These are phyloP conservation scores for Camarhynchus parvulus DNA, from an alignment of 2,113 vertebrate species.

Conservation along the genomic window DNA sequence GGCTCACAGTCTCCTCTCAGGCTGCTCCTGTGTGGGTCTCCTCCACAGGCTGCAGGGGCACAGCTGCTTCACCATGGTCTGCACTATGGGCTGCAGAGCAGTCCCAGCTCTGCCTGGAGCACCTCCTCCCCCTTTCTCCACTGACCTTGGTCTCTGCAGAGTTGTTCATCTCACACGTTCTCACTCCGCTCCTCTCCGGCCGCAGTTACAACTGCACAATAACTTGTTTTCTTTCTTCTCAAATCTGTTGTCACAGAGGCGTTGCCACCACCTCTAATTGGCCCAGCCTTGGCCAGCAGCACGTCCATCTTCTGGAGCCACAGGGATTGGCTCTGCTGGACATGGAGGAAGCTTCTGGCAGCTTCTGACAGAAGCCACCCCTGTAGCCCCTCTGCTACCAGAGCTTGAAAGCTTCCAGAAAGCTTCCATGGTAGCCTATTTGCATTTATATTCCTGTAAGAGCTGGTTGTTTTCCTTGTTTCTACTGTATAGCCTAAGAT, in stretches of 20 bases:
- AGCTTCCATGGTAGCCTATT: not conserved
- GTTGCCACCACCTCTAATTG: not conserved
- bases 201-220: not conserved
- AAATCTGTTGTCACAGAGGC: not conserved
- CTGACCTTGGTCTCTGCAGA: not conserved
- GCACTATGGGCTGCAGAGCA: not conserved
- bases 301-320: not conserved
- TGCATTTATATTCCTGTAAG: not conserved
- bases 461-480: not conserved
- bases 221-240: not conserved
- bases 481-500: not conserved
- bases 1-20: not conserved
- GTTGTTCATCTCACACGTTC: not conserved
- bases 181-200: not conserved
- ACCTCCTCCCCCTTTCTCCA: not conserved
- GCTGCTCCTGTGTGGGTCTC: fast-evolving
- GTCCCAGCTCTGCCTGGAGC: not conserved
- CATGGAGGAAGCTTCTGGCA: not conserved
- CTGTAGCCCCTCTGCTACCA: not conserved
- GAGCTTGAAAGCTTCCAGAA: not conserved
- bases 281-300: not conserved
- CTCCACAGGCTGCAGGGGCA: not conserved
- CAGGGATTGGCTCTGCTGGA: not conserved
- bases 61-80: not conserved
- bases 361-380: not conserved